Evolutionary conservation across 2,888 invertebrate genomes (phyloP), one percentile per base, ranked within the genome.

Genomic region (Amblyteles armatorius): DNA sequence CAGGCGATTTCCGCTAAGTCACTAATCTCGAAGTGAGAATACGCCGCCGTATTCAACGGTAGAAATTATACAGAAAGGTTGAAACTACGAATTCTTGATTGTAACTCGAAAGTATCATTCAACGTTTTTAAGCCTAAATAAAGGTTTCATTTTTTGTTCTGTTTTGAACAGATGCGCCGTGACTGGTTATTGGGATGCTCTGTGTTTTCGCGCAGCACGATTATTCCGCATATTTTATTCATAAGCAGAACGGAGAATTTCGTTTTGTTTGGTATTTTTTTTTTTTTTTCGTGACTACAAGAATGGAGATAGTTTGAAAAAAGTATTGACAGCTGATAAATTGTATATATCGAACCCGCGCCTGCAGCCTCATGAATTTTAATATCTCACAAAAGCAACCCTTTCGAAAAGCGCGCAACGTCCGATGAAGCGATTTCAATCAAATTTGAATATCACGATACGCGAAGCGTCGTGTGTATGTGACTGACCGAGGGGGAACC

Each of bases 311-410:
- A 6, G 63, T 63, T 60, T 36, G 11, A 36, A 74, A 72, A 69
- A 78, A 69, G 60, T 52, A 78, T 79, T 71, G 79, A 84, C 82
- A 57, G 26, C 19, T 82, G 84, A 82, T 79, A 79, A 82, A 84
- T 84, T 50, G 63, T 71, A 48, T 19, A 55, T 65, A 40, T 82
- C 71, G 78, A 44, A 63, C 65, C 44, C 52, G 48, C 40, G 79
- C 67, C 80, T 79, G 82, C 82, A 84, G 82, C 82, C 88, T 91
- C 90, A 91, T 91, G 92, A 91, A 91, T 91, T 91, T 91, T 91
- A 91, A 91, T 91, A 89, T 90, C 85, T 79, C 79, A 87, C 77
- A 86, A 88, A 87, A 90, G 87, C 77, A 83, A 84, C 85, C 88
- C 88, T 87, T 91, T 89, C 82, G 80, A 73, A 76, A 73, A 84